These are phyloP conservation scores for Peromyscus californicus DNA, from an alignment of 2,113 vertebrate genomes.

Conservation along the genomic window DNA sequence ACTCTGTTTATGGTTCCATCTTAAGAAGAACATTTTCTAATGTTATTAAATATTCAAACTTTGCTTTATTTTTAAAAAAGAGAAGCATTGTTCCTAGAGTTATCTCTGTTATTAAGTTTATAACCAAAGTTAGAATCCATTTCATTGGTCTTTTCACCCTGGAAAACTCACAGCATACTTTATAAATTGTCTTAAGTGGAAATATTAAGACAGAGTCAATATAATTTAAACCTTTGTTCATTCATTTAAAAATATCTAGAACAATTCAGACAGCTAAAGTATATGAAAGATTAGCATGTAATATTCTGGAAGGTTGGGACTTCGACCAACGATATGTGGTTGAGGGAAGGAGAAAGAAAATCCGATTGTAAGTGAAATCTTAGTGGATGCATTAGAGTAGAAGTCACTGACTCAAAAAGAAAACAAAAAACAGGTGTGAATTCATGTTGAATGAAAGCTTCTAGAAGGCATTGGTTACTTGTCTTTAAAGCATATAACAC, in stretches of 20 bases:
- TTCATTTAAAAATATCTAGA: not conserved
- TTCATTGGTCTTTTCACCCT: not conserved
- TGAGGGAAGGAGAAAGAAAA: not conserved
- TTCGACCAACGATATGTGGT: not conserved
- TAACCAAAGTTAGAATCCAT: not conserved
- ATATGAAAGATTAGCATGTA: not conserved
- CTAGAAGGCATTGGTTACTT: not conserved
- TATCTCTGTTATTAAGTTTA: not conserved
- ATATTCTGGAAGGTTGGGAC: not conserved
- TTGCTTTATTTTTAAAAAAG: not conserved
- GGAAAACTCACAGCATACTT: constrained; percentile 8
- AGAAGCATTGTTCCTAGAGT: not conserved
- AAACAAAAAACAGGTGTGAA: not conserved
- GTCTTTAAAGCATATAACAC: no score
- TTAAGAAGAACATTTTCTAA: not conserved
- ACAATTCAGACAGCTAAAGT: not conserved
- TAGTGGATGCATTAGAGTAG: not conserved
- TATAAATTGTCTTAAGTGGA: not conserved
- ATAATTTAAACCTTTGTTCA: not conserved
- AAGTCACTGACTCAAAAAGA: not conserved
- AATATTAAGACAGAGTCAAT: not conserved
- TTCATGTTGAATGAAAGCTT: not conserved
- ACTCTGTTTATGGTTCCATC: not conserved
- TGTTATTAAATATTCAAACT: not conserved
- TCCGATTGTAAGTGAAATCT: not conserved